Base-by-base conservation (phyloP, 1,140 invertebrate genomes). In the Anoplolepis gracilipes region DNA sequence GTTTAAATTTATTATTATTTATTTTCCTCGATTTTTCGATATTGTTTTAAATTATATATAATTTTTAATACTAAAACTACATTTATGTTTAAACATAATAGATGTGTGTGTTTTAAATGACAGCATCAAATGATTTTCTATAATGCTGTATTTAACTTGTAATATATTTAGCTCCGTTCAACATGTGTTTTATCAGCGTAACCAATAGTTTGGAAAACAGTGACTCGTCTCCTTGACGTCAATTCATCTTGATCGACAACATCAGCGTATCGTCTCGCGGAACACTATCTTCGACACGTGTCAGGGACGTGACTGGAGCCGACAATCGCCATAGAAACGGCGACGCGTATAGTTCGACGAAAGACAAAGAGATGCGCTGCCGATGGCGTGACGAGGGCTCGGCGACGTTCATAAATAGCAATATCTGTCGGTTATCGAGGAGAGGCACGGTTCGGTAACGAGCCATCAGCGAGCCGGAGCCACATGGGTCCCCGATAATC, bases 401-500 rank as follows among this genome's bases (percentile, higher is more conserved):
- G 69, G 57, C 87, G 90, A 82, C 86, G 87, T 90, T 92, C 93
- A 93, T 94, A 95, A 95, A 95, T 95, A 94, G 93, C 90, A 92
- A 94, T 95, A 94, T 94, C 93, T 94, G 93, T 94, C 93, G 92
- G 93, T 92, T 91, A 93, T 94, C 93, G 92, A 91, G 90, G 91
- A 90, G 91, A 91, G 91, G 82, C 90, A 87, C 88, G 90, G 88
- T 92, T 89, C 76, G 86, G 93, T 95, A 95, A 95, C 93, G 94
- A 95, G 94, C 94, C 93, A 94, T 94, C 92, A 93, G 90, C 90
- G 90, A 90, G 91, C 90, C 85, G 22, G 87, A 88, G 91, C 92
- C 94, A 95, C 93, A 95, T 94, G 94, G 94, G 94, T 91, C 93
- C 92, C 91, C 90, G 93, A 94, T 93, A 94, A 94, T 93, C 92